Evolutionary conservation across 2,797 vertebrate species (phyloP), one percentile per base, ranked within the genome.

Genomic region (Hoplostethus mediterraneus): DNA sequence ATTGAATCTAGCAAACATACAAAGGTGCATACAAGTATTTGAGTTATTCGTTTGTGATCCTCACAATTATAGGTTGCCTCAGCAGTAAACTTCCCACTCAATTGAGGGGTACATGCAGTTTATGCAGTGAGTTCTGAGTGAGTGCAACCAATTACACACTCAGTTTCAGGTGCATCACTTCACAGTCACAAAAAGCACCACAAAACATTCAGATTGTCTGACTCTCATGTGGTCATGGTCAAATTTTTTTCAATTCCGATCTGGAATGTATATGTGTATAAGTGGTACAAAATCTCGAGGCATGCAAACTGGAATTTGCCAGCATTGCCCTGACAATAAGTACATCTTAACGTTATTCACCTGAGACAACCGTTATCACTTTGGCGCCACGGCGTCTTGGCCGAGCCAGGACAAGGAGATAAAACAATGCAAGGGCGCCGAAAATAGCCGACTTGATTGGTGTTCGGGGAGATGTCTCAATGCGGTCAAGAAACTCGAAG

Each of bases 301-400:
- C 11, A 12, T 42, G 40, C 11, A 13, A 11, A 3, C 10, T 11
- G 11, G 40, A 11, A 42, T 14, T 45, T 45, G 44, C 14, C 44
- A 45, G 10, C 42, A 5, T 44, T 44, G 12, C 12, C 11, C 3
- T 44, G 42, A 44, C 42, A 44, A 13, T 5, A 10, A 42, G 2
- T 42, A 42, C 9, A 42, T 79, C 70, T 74, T 82, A 67, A 28
- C 69, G 72, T 84, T 68, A 83, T 74, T 80, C 73, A 77, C 79
- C 84, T 80, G 69, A 84, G 77, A 75, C 85, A 84, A 80, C 40
- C 7, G 40, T 44, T 3, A 13, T 13, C 3, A 3, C 13, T 13
- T 44, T 44, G 12, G 42, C 12, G 11, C 10, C 11, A 44, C 3
- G 4, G 33, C 76, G 62, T 58, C 73, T 86, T 75, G 79, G 81